Base-by-base conservation (phyloP, 2,888 invertebrate genomes). In the Diarsia mendica region DNA sequence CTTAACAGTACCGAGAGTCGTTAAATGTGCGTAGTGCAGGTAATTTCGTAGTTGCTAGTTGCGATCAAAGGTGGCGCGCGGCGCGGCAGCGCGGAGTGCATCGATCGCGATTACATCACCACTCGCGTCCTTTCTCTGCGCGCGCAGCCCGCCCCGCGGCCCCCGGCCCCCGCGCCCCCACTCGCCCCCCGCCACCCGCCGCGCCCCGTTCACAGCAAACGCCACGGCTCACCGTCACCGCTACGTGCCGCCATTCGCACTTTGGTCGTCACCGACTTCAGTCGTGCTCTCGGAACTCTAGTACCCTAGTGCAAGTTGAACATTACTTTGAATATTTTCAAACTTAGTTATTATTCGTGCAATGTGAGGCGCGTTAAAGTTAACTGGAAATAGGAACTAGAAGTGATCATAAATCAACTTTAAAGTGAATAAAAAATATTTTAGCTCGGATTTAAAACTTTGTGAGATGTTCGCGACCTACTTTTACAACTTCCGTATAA, bases 101-200 rank as follows among this genome's bases (percentile, higher is more conserved):
- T 96, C 95, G 96, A 96, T 96, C 95, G 96, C 92, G 94, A 94
- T 96, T 96, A 96, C 96, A 95, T 96, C 96, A 96, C 92, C 94
- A 93, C 93, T 94, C 91, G 94, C 94, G 94, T 94, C 95, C 96
- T 95, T 95, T 95, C 95, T 94, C 95, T 95, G 96, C 95, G 96
- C 94, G 95, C 96, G 95, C 96, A 94, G 91, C 89, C 85, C 91
- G 89, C 91, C 92, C 89, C 90, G 87, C 84, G 72, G 83, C 88
- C 84, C 87, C 87, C 85, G 20, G 18, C 70, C 48, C 95, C 96
- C 94, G 95, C 96, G 95, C 96, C 91, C 91, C 89, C 90, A 86
- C 85, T 48, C 70, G 28, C 84, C 87, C 87, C 87, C 85, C n/a
- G 46, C 63, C 68, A 65, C 71, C 39, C 48, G 39, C 91, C 92